Base-by-base conservation (phyloP, 2,113 vertebrate genomes). In the Solea senegalensis region DNA sequence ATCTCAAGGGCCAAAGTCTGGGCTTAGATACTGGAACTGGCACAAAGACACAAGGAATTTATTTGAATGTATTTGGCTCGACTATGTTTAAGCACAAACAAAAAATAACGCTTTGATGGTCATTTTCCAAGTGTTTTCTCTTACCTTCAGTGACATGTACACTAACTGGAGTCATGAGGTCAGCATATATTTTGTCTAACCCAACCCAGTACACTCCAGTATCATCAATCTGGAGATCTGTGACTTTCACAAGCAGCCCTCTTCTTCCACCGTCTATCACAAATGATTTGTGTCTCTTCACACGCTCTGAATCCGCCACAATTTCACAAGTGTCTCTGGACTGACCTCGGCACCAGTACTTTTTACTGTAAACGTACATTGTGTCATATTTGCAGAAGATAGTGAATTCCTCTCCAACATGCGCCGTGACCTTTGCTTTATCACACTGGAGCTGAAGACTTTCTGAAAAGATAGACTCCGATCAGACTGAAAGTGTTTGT, bases 341-440 rank as follows among this genome's bases (percentile, higher is more conserved):
- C 12, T 84, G 34, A 13, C 93, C 93, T 40, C 21, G 69, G 48
- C 93, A 95, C 92, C 90, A 95, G 81, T 93, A 93, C 69, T 93
- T 94, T 40, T 90, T 93, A 60, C 2, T 85, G 54, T n/a, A 86
- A 12, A 27, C 3, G 59, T 44, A 92, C 0, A 0, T 72, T 44
- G 41, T 26, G 34, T 82, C 8, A 50, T 92, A 93, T 0, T 0
- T 49, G 85, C 93, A 93, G 62, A 8, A 7, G 9, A 94, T 54
- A 1, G 48, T 28, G 14, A 92, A 77, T 21, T 87, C 70, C 4
- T 16, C 77, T 8, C 92, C 90, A 2, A 91, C 16, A 7, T 60
- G 52, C 11, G 69, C 82, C 1, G 44, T 78, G 64, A 91, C 80
- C 10, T 72, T 5, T 5, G 2, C 26, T 72, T 75, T 82, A 44